Evolutionary conservation across 2,888 invertebrate species (phyloP).

Genomic region (Hydrotaea diabolus): DNA sequence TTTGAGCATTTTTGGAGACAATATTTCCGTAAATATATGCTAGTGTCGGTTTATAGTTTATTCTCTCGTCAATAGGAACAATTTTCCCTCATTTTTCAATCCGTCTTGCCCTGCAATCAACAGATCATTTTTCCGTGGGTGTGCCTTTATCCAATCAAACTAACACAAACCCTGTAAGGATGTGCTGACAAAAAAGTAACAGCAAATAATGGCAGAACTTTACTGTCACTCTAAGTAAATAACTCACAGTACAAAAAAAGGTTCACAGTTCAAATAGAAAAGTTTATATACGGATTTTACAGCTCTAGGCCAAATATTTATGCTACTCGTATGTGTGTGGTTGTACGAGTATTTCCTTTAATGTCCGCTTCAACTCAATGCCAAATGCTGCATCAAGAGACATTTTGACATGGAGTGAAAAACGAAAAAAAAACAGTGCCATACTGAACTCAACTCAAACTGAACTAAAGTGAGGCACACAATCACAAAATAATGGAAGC

Average conservation of each 20-base stretch:
- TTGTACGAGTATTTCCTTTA: neutral
- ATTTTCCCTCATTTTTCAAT: too few relatives aligned
- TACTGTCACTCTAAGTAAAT: slow-evolving; percentile 9
- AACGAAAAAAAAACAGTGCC: neutral
- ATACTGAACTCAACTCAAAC: too few relatives aligned
- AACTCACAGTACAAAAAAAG: neutral
- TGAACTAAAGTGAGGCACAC: neutral
- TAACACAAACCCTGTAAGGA: neutral
- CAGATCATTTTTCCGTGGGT: neutral
- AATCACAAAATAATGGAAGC: slow-evolving; percentile 1
- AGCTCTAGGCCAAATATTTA: slow-evolving; percentile 14
- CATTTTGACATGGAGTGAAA: neutral
- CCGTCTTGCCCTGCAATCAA: too few relatives aligned
- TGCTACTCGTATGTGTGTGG: neutral
- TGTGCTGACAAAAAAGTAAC: neutral
- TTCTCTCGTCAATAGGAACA: too few relatives aligned
- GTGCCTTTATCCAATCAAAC: neutral
- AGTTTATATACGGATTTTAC: slow-evolving; percentile 6
- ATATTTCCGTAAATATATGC: too few relatives aligned
- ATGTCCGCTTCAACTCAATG: neutral
- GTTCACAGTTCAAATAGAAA: slow-evolving; percentile 1
- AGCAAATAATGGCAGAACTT: neutral
- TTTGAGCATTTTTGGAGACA: too few relatives aligned
- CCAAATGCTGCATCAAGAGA: slow-evolving; percentile 2
- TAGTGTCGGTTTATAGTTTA: too few relatives aligned